Conservation (phyloP, 2,797 vertebrate species). For the Danio tinwini region DNA sequence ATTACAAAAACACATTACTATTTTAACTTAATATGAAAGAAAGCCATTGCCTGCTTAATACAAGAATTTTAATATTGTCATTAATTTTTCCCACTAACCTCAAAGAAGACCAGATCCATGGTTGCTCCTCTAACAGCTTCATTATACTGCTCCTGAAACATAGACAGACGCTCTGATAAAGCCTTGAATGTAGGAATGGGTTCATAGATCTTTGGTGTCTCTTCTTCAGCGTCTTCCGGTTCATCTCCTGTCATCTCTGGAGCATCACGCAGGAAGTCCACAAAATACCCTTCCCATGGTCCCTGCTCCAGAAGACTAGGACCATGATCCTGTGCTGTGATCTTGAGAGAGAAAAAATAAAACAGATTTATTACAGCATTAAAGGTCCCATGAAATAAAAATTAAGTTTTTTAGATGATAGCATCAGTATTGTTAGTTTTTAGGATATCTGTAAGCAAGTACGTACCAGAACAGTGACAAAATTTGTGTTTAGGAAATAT, state of each 20-base stretch:
- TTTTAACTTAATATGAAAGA: too few relatives aligned
- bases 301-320: slow-evolving; percentile 69
- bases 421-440: too few relatives aligned
- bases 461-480: not conserved
- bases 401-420: too few relatives aligned
- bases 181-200: slow-evolving; percentile 78
- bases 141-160: slow-evolving; percentile 83
- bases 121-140: slow-evolving; percentile 79
- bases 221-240: slow-evolving; percentile 77
- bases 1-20: too few relatives aligned
- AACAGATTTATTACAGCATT: too few relatives aligned
- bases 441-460: too few relatives aligned
- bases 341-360: slow-evolving; percentile 62
- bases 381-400: too few relatives aligned
- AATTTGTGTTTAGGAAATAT: not conserved
- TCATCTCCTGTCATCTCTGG: slow-evolving; percentile 81
- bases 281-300: slow-evolving; percentile 76
- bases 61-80: not conserved
- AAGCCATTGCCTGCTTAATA: not conserved
- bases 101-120: slow-evolving; percentile 88
- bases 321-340: slow-evolving; percentile 78
- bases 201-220: slow-evolving; percentile 84
- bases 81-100: slow-evolving; percentile 70
- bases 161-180: slow-evolving; percentile 75
- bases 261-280: slow-evolving; percentile 83